These are phyloP conservation scores for Brassicogethes aeneus DNA, from an alignment of 2,888 invertebrate genomes.

Conservation along the genomic window DNA sequence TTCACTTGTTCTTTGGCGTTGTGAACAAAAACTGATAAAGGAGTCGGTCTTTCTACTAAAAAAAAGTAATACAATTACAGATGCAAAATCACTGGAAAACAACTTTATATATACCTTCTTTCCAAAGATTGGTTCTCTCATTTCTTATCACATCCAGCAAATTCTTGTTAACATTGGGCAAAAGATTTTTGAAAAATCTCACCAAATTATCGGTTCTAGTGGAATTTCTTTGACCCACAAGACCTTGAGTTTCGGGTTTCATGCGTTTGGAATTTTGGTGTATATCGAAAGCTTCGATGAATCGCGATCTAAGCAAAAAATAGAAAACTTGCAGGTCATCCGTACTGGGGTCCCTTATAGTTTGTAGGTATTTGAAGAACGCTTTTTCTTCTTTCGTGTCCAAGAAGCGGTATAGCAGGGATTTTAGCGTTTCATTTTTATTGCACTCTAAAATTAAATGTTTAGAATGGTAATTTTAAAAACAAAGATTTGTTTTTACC, in stretches of 20 bases:
- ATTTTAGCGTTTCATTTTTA: conserved; percentile 47
- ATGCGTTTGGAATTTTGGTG: conserved; percentile 34
- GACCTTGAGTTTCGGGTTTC: conserved; percentile 24
- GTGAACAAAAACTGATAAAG: conserved; percentile 51
- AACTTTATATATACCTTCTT: conserved; percentile 22
- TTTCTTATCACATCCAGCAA: conserved; percentile 28
- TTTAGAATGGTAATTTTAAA: too few relatives aligned
- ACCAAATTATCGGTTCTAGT: conserved; percentile 25
- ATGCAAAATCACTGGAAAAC: neutral
- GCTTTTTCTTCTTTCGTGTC: conserved; percentile 55
- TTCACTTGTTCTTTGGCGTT: conserved; percentile 30
- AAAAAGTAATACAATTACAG: conserved; percentile 14
- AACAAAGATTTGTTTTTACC: conserved; percentile 36
- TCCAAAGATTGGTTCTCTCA: conserved; percentile 25
- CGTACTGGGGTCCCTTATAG: conserved; percentile 44
- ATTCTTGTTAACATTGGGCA: conserved; percentile 31
- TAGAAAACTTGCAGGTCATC: conserved; percentile 63
- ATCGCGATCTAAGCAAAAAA: conserved; percentile 53
- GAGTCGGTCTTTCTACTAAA: conserved; percentile 47
- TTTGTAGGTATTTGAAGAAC: conserved; percentile 56
- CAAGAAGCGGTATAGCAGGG: conserved; percentile 55
- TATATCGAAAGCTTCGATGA: conserved; percentile 48
- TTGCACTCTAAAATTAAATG: conserved; percentile 44
- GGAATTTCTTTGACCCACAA: conserved; percentile 27
- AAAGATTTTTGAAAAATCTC: conserved; percentile 24